Evolutionary conservation across 2,888 invertebrate species (phyloP).

Genomic region (Himalopsyche anomala): DNA sequence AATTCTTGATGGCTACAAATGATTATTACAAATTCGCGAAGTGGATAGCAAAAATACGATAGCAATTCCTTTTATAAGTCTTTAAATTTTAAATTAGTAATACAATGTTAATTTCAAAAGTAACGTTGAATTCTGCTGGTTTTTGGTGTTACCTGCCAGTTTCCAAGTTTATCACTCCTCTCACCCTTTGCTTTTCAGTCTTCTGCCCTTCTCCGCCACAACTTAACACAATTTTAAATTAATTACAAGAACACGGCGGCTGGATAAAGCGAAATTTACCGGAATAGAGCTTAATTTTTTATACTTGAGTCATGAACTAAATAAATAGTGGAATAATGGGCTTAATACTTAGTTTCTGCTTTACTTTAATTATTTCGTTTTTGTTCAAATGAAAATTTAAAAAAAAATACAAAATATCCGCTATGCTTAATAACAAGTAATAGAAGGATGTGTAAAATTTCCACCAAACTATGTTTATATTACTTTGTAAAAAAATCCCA

Average conservation of each 20-base stretch:
- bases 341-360: too few species aligned
- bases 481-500: too few species aligned
- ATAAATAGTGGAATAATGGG: not conserved
- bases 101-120: not conserved
- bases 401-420: too few species aligned
- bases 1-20: too few species aligned
- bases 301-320: not conserved
- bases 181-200: not conserved
- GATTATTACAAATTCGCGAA: too few species aligned
- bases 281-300: not conserved
- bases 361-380: too few species aligned
- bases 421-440: too few species aligned
- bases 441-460: too few species aligned
- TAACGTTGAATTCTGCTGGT: not conserved
- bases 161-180: constrained; percentile 23
- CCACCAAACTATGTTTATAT: too few species aligned
- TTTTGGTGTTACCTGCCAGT: constrained; percentile 31
- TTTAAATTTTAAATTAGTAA: not conserved
- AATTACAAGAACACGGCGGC: constrained; percentile 49
- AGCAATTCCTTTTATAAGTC: too few species aligned
- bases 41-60: too few species aligned
- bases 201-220: not conserved
- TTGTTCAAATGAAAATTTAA: too few species aligned
- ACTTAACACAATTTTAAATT: constrained; percentile 54
- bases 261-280: constrained; percentile 8